Base-by-base conservation (phyloP, 2,888 invertebrate species). In the Tipula lateralis region DNA sequence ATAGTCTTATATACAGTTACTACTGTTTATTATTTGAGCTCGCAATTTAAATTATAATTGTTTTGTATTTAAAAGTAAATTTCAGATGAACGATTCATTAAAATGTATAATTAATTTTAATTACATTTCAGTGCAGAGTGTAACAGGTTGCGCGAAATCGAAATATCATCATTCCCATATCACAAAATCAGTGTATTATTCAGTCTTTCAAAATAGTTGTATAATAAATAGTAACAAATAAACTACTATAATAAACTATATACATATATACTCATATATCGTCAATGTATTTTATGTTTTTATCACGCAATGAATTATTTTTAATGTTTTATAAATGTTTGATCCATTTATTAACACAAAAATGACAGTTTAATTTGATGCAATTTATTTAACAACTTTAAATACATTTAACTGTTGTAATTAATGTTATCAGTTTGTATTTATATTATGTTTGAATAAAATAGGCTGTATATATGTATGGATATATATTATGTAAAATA, bases 351-450 rank as follows among this genome's bases (percentile, higher is more conserved):
- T 50, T 50, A 50, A 50, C 44, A 50, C 44, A 50, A 50, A 16
- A 50, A 50, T 50, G 44, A 50, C 44, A 50, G 44, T 50, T 50
- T 50, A 50, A 50, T 50, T 50, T 16, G 44, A 50, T 50, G 44
- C 44, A 50, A 50, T 50, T 50, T 50, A 50, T 50, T 50, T 50
- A 50, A 50, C 44, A 50, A 50, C 44, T 50, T 50, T 50, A 50
- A 50, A 50, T 50, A 50, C 44, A 50, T 50, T 50, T 50, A 50
- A 50, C 19, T 44, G 16, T 3, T 16, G 44, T 50, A 50, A 50
- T 50, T 50, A 50, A 50, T 50, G 44, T 50, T 50, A 50, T 50
- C 44, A 50, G 36, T 36, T 50, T 16, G 44, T 50, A 50, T 50
- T 50, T 50, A 50, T 50, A 50, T 50, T 50, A 16, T 4, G 44